phyloP scores from a whole-genome alignment of 1,140 invertebrate species.

The Thalassaphorura encarpata region DNA sequence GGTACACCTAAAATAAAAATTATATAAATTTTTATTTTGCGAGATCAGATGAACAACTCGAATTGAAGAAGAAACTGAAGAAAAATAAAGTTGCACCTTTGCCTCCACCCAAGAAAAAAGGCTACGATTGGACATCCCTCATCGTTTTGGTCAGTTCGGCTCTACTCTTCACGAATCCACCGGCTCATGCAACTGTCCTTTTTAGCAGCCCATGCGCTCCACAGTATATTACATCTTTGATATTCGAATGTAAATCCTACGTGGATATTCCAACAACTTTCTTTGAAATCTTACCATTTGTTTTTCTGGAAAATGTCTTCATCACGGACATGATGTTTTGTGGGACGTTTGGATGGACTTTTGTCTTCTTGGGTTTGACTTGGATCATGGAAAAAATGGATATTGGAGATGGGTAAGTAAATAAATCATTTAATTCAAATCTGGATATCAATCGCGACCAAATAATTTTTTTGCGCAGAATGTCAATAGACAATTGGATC shows the following conservation, averaged over 20 bases:
- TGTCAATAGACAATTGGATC: too few species aligned
- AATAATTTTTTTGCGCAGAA: not conserved
- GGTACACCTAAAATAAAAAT: not conserved
- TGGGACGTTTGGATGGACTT: not conserved
- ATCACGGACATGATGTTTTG: not conserved
- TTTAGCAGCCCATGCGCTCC: conserved; percentile 5
- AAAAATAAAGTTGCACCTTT: too few species aligned
- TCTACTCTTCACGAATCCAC: not conserved
- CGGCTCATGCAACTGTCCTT: not conserved
- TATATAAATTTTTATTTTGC: not conserved
- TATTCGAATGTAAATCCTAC: not conserved
- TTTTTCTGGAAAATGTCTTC: not conserved
- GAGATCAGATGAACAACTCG: not conserved
- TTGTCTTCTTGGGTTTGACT: not conserved
- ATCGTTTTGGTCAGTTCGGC: not conserved
- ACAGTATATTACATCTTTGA: not conserved
- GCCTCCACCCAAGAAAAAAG: too few species aligned
- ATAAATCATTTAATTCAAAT: not conserved
- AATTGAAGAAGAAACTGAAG: not conserved
- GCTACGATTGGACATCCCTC: not conserved
- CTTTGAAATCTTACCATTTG: not conserved
- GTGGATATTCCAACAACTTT: not conserved
- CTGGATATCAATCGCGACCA: not conserved
- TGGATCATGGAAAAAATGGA: conserved; percentile 1
- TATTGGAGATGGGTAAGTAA: not conserved